Percentiles rank a stretch among this genome's conserved stretches.
These are phyloP conservation scores for Parus major DNA, from an alignment of 2,113 vertebrate species.

Conservation along the genomic window DNA sequence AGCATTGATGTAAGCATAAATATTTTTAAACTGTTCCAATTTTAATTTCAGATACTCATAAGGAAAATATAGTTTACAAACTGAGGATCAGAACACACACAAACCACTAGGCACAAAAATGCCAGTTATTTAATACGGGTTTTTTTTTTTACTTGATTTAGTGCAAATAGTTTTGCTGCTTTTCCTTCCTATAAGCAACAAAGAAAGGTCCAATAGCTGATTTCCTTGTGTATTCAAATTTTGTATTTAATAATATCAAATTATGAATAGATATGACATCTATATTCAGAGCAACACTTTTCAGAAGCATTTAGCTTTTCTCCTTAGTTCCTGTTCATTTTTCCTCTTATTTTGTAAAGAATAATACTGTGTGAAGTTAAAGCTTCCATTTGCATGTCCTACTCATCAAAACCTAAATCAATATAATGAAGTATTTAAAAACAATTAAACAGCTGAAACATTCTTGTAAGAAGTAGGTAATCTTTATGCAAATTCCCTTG, in stretches of 20 bases:
- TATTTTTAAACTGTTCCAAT: neutral
- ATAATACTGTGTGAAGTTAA: neutral
- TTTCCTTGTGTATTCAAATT: neutral
- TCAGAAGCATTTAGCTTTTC: neutral
- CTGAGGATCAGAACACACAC: neutral
- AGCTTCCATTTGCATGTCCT: neutral
- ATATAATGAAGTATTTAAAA: neutral
- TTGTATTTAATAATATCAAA: neutral
- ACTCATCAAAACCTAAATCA: neutral
- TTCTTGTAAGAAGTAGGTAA: neutral
- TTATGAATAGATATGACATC: neutral
- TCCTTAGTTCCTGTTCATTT: neutral
- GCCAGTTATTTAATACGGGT: fast-evolving
- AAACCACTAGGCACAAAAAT: neutral
- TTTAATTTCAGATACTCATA: neutral
- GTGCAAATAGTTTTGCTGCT: neutral
- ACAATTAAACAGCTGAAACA: neutral
- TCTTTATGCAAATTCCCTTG: neutral
- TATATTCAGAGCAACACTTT: neutral
- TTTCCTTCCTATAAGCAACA: neutral
- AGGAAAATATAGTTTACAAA: neutral
- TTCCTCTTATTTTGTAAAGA: neutral
- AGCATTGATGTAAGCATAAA: neutral
- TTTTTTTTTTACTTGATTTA: neutral
- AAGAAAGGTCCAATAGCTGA: neutral